phyloP scores from a whole-genome alignment of 2,113 vertebrate species.

The Oriolus oriolus region DNA sequence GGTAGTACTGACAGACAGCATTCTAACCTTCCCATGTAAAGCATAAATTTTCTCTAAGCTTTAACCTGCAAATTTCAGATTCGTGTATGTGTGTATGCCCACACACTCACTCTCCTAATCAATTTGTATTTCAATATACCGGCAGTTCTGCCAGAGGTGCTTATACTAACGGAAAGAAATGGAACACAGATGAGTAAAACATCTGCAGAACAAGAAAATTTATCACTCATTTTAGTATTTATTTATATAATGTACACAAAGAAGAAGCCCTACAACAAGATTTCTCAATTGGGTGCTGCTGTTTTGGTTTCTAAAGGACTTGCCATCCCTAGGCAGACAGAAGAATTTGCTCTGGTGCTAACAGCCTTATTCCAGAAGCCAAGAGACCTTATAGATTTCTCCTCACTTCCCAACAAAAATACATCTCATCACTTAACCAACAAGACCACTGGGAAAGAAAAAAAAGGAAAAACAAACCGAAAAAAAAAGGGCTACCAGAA shows the following conservation, averaged over 20 bases:
- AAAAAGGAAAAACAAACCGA: background rate
- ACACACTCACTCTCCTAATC: background rate
- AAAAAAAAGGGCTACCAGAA: background rate
- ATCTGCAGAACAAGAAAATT: background rate
- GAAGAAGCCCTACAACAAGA: background rate
- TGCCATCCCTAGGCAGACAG: background rate
- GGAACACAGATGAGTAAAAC: background rate
- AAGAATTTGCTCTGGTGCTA: background rate
- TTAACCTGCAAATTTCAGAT: background rate
- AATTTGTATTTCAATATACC: background rate
- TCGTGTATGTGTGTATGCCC: rapidly evolving
- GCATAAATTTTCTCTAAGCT: background rate
- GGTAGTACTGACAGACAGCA: background rate
- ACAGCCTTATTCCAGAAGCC: background rate
- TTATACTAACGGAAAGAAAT: background rate
- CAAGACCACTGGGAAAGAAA: background rate
- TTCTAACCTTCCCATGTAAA: background rate
- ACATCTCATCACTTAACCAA: background rate
- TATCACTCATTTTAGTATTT: background rate
- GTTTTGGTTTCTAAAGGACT: background rate
- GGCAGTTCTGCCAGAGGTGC: background rate
- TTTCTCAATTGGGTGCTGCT: background rate
- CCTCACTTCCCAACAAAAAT: background rate
- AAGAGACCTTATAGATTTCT: background rate
- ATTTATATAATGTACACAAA: background rate